Percentiles rank a stretch among this genome's conserved stretches.
Evolutionary conservation across 2,797 vertebrate species (phyloP).

Genomic region (Phataginus tricuspis): DNA sequence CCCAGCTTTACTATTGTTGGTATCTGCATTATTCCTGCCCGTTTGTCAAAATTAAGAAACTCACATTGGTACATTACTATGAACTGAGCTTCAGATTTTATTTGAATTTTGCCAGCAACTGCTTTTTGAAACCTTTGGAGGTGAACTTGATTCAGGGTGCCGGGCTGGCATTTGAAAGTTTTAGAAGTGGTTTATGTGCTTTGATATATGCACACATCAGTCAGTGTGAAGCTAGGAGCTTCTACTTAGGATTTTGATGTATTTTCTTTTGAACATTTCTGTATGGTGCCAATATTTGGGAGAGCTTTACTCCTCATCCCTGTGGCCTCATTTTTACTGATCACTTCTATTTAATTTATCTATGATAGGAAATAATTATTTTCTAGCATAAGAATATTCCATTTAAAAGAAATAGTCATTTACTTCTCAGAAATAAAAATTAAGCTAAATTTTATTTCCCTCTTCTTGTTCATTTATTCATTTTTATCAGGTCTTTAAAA

Average conservation of each 20-base stretch:
- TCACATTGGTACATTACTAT: not conserved
- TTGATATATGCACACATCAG: slow-evolving; percentile 21
- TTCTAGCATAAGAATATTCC: slow-evolving; percentile 1
- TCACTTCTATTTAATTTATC: not conserved
- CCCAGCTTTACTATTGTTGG: not conserved
- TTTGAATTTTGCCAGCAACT: slow-evolving; percentile 20
- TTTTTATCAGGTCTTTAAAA: slow-evolving; percentile 49
- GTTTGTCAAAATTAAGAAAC: slow-evolving; percentile 7
- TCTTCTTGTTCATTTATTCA: not conserved
- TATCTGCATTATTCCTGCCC: not conserved
- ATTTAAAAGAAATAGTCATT: slow-evolving; percentile 13
- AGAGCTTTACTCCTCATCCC: not conserved
- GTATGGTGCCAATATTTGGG: not conserved
- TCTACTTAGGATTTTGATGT: slow-evolving; percentile 59
- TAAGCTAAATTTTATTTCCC: not conserved
- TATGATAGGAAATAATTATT: slow-evolving; percentile 32
- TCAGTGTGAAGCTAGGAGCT: not conserved
- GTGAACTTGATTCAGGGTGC: slow-evolving; percentile 24
- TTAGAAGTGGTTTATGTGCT: not conserved
- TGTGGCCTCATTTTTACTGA: slow-evolving; percentile 21
- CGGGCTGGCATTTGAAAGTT: slow-evolving; percentile 27
- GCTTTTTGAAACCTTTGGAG: slow-evolving; percentile 60
- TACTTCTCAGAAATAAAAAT: slow-evolving; percentile 15
- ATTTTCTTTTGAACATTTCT: slow-evolving; percentile 61
- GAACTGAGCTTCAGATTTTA: slow-evolving; percentile 3